Conservation (phyloP, 2,888 invertebrate species). For the Lydus trimaculatus region DNA sequence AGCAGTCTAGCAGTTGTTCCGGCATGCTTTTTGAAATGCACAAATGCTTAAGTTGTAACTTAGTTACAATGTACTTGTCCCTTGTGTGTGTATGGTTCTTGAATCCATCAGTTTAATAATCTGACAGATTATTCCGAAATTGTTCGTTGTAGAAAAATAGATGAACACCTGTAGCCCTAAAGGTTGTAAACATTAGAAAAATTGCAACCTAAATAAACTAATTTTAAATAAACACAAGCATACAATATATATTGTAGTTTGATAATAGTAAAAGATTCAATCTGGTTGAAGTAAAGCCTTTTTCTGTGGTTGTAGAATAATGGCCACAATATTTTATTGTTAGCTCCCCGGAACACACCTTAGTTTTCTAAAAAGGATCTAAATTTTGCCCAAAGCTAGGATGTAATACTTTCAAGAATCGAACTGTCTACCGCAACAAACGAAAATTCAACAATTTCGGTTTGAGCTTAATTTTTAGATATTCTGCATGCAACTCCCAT, state of each 20-base stretch:
- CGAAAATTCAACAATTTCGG: background rate
- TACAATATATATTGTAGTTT: slow-evolving; percentile 28
- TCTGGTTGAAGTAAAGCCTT: slow-evolving; percentile 6
- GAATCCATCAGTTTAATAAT: slow-evolving; percentile 10
- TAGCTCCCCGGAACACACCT: slow-evolving; percentile 22
- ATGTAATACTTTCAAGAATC: slow-evolving; percentile 10
- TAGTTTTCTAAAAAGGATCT: slow-evolving; percentile 24
- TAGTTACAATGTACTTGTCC: slow-evolving; percentile 14
- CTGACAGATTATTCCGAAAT: background rate
- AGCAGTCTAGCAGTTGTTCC: slow-evolving; percentile 5
- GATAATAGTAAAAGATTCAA: background rate
- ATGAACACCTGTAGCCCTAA: slow-evolving; percentile 38
- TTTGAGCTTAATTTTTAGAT: background rate
- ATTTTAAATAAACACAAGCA: slow-evolving; percentile 19
- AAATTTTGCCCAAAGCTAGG: slow-evolving; percentile 16
- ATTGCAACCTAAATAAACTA: slow-evolving; percentile 25
- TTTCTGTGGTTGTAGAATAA: slow-evolving; percentile 29
- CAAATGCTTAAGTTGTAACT: slow-evolving; percentile 21
- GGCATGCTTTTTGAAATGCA: slow-evolving; percentile 18
- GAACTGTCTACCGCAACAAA: background rate
- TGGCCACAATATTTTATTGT: slow-evolving; percentile 28
- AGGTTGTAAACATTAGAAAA: slow-evolving; percentile 36
- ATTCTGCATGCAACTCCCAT: too few relatives aligned
- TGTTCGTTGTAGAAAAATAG: slow-evolving; percentile 10
- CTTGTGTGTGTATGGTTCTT: slow-evolving; percentile 13